These are phyloP conservation scores for Psettodes erumei DNA, from an alignment of 2,113 vertebrate genomes.

Conservation along the genomic window DNA sequence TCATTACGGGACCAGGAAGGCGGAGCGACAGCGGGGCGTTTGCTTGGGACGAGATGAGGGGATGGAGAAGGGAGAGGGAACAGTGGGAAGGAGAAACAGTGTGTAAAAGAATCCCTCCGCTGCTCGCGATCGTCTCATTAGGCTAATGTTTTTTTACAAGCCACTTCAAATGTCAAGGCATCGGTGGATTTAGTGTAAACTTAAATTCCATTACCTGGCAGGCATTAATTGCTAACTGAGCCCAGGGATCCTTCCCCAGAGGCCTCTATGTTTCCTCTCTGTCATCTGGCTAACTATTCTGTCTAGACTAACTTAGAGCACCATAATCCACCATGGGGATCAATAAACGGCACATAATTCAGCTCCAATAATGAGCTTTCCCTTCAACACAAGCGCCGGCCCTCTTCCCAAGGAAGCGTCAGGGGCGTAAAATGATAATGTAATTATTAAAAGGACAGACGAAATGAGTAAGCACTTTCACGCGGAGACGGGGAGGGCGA, in stretches of 20 bases:
- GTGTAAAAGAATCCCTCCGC: slow-evolving; percentile 53
- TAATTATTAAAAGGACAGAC: slow-evolving; percentile 99
- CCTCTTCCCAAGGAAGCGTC: slow-evolving; percentile 91
- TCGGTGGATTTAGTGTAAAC: slow-evolving; percentile 99
- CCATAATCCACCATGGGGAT: slow-evolving; percentile 99
- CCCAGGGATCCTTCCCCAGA: slow-evolving; percentile 90
- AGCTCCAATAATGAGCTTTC: slow-evolving; percentile 99
- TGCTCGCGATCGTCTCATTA: slow-evolving; percentile 88
- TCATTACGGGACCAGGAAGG: slow-evolving; percentile 65
- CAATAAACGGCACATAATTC: slow-evolving; percentile 99
- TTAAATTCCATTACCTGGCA: slow-evolving; percentile 99
- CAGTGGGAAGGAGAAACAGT: slow-evolving; percentile 22
- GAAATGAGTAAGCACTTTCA: slow-evolving; percentile 96
- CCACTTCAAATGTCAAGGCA: slow-evolving; percentile 98
- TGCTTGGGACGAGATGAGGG: slow-evolving; percentile 25
- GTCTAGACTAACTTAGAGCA: slow-evolving; percentile 99
- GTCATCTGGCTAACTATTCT: slow-evolving; percentile 99
- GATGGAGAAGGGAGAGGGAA: slow-evolving; percentile 60
- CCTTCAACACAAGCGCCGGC: slow-evolving; percentile 97
- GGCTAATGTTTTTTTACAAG: slow-evolving; percentile 97
- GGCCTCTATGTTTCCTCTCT: slow-evolving; percentile 96
- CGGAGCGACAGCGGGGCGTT: background rate
- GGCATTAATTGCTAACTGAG: slow-evolving; percentile 99
- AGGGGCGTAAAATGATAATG: slow-evolving; percentile 98
- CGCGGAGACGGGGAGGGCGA: slow-evolving; percentile 81